Percentiles rank a stretch among this genome's conserved stretches.
Conservation (phyloP, 2,797 vertebrate genomes). For the Cyprinella venusta region DNA sequence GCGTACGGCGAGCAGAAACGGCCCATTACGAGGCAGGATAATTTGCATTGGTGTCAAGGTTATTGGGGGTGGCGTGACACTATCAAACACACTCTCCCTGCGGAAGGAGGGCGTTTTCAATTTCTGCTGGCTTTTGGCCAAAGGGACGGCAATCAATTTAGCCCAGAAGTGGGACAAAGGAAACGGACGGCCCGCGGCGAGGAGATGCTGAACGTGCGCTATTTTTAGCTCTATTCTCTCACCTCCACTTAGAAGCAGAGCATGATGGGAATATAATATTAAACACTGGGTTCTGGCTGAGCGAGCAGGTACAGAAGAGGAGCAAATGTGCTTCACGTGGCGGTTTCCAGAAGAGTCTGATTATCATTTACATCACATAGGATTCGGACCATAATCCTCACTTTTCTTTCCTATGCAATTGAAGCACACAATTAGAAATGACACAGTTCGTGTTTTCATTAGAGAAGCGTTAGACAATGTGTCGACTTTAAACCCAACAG, state of each 20-base stretch:
- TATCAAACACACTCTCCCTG: conserved; percentile 56
- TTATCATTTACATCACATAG: not conserved
- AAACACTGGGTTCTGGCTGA: conserved; percentile 67
- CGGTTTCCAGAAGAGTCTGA: not conserved
- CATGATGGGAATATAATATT: conserved; percentile 72
- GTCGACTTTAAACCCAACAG: not conserved
- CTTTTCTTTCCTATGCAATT: not conserved
- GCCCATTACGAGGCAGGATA: conserved; percentile 35
- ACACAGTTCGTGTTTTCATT: not conserved
- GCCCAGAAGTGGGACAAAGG: conserved; percentile 76
- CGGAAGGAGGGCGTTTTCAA: conserved; percentile 65
- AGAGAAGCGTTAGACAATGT: not conserved
- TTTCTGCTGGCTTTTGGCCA: conserved; percentile 73
- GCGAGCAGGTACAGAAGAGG: conserved; percentile 41
- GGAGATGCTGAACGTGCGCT: conserved; percentile 66
- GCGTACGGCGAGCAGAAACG: not conserved
- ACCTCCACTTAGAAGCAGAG: conserved; percentile 69
- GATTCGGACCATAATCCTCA: not conserved
- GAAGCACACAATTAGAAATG: not conserved
- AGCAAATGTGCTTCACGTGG: not conserved
- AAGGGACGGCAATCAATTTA: conserved; percentile 75
- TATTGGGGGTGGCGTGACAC: conserved; percentile 46
- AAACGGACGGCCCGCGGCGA: conserved; percentile 71
- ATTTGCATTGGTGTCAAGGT: conserved; percentile 64
- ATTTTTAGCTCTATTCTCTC: conserved; percentile 78